These are phyloP conservation scores for Uropsilus gracilis DNA, from an alignment of 2,113 vertebrate species.

Conservation along the genomic window DNA sequence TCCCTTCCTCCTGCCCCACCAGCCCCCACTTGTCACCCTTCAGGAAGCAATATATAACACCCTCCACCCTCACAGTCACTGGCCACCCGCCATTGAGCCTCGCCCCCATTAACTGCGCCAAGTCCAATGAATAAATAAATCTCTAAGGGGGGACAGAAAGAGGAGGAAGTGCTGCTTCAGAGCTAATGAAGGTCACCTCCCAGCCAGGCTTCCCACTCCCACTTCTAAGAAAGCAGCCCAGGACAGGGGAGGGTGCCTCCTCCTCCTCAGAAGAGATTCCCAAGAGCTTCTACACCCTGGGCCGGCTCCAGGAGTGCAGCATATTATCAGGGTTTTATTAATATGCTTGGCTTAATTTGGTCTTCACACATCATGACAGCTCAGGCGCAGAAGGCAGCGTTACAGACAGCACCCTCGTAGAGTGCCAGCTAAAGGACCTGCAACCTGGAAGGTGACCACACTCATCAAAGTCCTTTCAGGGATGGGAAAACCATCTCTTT, in stretches of 20 bases:
- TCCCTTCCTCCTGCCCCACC: background rate
- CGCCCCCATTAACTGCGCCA: slow-evolving; percentile 54
- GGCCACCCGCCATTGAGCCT: slow-evolving; percentile 63
- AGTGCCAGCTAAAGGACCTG: background rate
- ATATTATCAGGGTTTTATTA: background rate
- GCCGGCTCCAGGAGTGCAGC: background rate
- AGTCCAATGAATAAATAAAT: slow-evolving; percentile 77
- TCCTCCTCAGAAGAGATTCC: background rate
- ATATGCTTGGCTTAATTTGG: background rate
- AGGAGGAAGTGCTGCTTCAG: slow-evolving; percentile 35
- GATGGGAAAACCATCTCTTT: background rate
- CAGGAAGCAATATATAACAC: slow-evolving; percentile 77
- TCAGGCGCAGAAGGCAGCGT: background rate
- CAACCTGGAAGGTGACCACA: background rate
- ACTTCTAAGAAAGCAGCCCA: slow-evolving; percentile 53
- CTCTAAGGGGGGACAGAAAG: slow-evolving; percentile 52
- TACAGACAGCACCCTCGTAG: background rate
- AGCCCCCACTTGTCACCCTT: slow-evolving; percentile 33
- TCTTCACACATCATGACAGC: background rate
- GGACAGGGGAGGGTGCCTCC: background rate
- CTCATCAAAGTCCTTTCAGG: too few relatives aligned
- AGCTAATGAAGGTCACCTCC: slow-evolving; percentile 73
- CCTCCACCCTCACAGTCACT: slow-evolving; percentile 18
- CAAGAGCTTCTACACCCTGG: background rate
- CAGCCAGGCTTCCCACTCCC: slow-evolving; percentile 1